phyloP scores from a whole-genome alignment of 2,797 vertebrate genomes.

The Sebastes trivittatus region DNA sequence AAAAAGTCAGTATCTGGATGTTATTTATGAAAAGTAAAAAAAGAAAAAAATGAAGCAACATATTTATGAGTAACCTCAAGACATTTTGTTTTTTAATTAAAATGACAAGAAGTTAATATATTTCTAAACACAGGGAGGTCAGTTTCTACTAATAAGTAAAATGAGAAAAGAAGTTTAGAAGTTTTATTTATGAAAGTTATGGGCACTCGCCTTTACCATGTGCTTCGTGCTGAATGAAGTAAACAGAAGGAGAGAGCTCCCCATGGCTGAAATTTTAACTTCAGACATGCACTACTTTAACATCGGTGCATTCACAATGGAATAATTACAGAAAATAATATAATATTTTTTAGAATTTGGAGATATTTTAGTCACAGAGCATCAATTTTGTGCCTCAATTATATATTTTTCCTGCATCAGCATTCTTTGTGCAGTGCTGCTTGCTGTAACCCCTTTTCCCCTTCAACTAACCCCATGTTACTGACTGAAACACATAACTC shows the following conservation, averaged over 20 bases:
- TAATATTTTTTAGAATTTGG: conserved; percentile 87
- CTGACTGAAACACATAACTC: conserved; percentile 81
- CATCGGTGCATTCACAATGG: conserved; percentile 74
- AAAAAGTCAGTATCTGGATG: conserved; percentile 88
- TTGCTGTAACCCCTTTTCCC: conserved; percentile 71
- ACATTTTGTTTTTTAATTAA: conserved; percentile 89
- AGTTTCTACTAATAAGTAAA: conserved; percentile 85
- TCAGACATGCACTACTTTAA: conserved; percentile 73
- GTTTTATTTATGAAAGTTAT: conserved; percentile 87
- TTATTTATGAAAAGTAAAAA: conserved; percentile 87
- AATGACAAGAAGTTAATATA: conserved; percentile 88
- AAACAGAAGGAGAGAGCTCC: conserved; percentile 41
- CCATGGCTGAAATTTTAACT: conserved; percentile 82
- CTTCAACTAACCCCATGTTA: conserved; percentile 79
- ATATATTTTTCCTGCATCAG: conserved; percentile 82
- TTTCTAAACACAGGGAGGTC: conserved; percentile 88
- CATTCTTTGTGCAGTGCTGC: conserved; percentile 78
- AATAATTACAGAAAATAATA: conserved; percentile 82
- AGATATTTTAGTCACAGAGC: conserved; percentile 87
- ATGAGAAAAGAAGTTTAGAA: conserved; percentile 82
- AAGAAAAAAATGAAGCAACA: conserved; percentile 79
- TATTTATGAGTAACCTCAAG: conserved; percentile 89
- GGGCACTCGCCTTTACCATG: conserved; percentile 64
- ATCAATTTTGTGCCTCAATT: conserved; percentile 85
- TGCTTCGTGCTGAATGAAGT: conserved; percentile 53